A percentile compares a stretch with the other conserved stretches of the same genome.
These are phyloP conservation scores for Ochotona curzoniae DNA, from an alignment of 2,113 vertebrate species.

Conservation along the genomic window DNA sequence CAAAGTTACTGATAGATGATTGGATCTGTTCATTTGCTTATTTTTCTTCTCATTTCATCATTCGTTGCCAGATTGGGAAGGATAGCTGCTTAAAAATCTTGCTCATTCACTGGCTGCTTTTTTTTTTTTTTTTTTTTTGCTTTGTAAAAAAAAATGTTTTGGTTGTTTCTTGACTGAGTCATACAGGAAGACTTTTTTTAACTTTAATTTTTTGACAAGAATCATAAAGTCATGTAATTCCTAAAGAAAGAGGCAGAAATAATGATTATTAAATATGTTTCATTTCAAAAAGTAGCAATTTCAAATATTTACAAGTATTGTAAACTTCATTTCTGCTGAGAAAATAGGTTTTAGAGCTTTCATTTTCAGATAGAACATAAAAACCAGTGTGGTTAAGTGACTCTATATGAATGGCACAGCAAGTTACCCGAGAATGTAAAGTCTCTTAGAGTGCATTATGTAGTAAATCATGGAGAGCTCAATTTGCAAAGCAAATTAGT, in stretches of 20 bases:
- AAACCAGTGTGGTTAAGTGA: constrained; percentile 13
- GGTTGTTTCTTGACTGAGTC: not conserved
- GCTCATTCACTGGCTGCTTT: not conserved
- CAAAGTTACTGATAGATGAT: not conserved
- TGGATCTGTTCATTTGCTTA: not conserved
- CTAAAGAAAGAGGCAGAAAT: not conserved
- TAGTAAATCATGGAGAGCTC: constrained; percentile 60
- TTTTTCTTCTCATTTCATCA: not conserved
- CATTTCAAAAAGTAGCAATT: not conserved
- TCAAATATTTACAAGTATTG: not conserved
- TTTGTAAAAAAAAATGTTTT: not conserved
- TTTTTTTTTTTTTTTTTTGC: not conserved
- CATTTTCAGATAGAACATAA: not conserved
- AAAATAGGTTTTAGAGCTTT: not conserved
- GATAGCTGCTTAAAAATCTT: not conserved
- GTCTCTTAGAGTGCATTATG: constrained; percentile 50
- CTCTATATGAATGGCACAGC: constrained; percentile 43
- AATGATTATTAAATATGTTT: not conserved
- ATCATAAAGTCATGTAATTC: not conserved
- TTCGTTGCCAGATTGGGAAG: not conserved
- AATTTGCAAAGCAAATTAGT: constrained; percentile 78
- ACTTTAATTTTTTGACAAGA: constrained; percentile 18
- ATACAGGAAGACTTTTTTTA: not conserved
- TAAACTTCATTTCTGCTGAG: constrained; percentile 3
- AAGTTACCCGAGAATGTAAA: constrained; percentile 41